These are phyloP conservation scores for Selenia dentaria DNA, from an alignment of 2,888 invertebrate genomes.

Conservation along the genomic window DNA sequence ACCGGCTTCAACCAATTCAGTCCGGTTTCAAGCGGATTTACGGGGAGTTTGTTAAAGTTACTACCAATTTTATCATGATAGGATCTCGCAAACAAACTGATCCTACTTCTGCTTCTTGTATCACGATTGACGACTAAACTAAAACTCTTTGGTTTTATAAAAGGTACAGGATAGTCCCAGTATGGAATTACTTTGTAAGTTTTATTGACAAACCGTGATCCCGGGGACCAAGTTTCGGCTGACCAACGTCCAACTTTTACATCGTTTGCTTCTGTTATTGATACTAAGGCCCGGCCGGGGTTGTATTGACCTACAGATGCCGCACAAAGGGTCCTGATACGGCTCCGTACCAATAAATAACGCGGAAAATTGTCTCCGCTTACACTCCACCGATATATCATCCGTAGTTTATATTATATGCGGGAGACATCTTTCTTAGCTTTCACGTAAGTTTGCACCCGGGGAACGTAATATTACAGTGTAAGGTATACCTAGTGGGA, in stretches of 20 bases:
- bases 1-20: conserved; percentile 44
- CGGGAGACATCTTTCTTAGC: conserved; percentile 57
- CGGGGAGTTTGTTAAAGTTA: conserved; percentile 70
- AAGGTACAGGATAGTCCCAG: conserved; percentile 61
- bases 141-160: conserved; percentile 50
- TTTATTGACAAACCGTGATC: conserved; percentile 69
- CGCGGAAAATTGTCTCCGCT: conserved; percentile 59
- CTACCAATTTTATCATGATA: conserved; percentile 44
- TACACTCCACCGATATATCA: conserved; percentile 58
- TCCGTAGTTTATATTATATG: conserved; percentile 60
- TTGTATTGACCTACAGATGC: conserved; percentile 59
- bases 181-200: conserved; percentile 69
- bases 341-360: conserved; percentile 64
- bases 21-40: conserved; percentile 63
- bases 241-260: conserved; percentile 62
- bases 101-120: conserved; percentile 27
- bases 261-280: conserved; percentile 67
- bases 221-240: conserved; percentile 64
- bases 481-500: conserved; percentile 29
- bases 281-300: conserved; percentile 53
- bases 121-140: neutral
- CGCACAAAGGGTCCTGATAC: conserved; percentile 54
- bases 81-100: conserved; percentile 24
- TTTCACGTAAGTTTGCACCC: conserved; percentile 55
- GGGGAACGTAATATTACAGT: conserved; percentile 44